Base-by-base conservation (phyloP, 2,888 invertebrate genomes). In the Ceraclea dissimilis region DNA sequence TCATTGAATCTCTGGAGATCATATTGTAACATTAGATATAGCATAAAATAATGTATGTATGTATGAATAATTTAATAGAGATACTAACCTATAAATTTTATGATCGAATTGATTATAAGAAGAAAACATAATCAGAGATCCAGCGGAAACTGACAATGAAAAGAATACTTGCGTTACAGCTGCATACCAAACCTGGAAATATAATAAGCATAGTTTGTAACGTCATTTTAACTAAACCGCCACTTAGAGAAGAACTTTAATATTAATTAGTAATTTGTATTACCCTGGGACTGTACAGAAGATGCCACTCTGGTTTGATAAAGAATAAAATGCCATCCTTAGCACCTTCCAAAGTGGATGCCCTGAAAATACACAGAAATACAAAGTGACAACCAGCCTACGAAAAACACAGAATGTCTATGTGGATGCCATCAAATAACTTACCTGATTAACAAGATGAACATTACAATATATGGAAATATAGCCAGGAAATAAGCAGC, bases 401-500 rank as follows among this genome's bases (percentile, higher is more conserved):
- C n/a, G n/a, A n/a, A n/a, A n/a, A n/a, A n/a, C n/a, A n/a, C n/a
- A n/a, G n/a, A n/a, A n/a, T n/a, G n/a, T n/a, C n/a, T n/a, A n/a
- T n/a, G n/a, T n/a, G n/a, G n/a, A n/a, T n/a, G n/a, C n/a, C n/a
- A n/a, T n/a, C n/a, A n/a, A n/a, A n/a, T n/a, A n/a, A n/a, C n/a
- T n/a, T 66, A 77, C 73, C 75, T 79, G 51, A 90, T 80, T 13
- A 93, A 77, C 47, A 93, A 72, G 31, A 83, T 82, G 57, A 90
- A 73, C 71, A 93, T 81, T 51, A 93, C 83, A 4, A 88, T 78
- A 66, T 90, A 90, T 0, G 92, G 92, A 68, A 91, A 91, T 2
- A 93, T 70, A 0, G 93, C 93, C n/a, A 93, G 83, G 70, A 94
- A 90, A 71, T 93, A 94, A 0, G 93, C 85, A 0, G 85, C 87